Evolutionary conservation across 2,797 vertebrate genomes (phyloP).

Genomic region (Betta splendens): DNA sequence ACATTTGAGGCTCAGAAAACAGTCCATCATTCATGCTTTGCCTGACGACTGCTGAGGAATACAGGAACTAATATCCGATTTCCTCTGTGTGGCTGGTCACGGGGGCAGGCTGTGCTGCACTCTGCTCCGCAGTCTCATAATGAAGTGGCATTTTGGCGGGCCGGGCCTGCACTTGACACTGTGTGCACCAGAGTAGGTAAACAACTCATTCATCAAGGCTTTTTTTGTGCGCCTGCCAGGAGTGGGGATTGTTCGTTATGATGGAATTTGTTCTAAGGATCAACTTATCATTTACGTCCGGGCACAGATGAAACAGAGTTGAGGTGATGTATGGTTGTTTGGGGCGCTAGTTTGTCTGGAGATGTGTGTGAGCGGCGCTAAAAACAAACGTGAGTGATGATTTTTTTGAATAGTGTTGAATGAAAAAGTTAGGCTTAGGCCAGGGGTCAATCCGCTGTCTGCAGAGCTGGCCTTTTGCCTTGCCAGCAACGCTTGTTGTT

Average conservation of each 20-base stretch:
- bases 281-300: slow-evolving; percentile 70
- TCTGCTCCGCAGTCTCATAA: slow-evolving; percentile 63
- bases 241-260: slow-evolving; percentile 68
- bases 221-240: slow-evolving; percentile 69
- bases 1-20: slow-evolving; percentile 24
- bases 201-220: slow-evolving; percentile 73
- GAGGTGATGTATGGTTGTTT: slow-evolving; percentile 56
- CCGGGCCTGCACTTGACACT: slow-evolving; percentile 54
- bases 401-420: slow-evolving; percentile 44
- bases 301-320: slow-evolving; percentile 58
- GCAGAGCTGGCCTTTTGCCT: slow-evolving; percentile 36
- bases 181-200: slow-evolving; percentile 64
- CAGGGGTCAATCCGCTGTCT: slow-evolving; percentile 40
- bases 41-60: slow-evolving; percentile 30
- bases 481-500: slow-evolving; percentile 36
- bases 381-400: slow-evolving; percentile 52
- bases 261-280: slow-evolving; percentile 74
- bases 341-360: slow-evolving; percentile 44
- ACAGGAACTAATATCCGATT: slow-evolving; percentile 46
- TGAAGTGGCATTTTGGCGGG: slow-evolving; percentile 74
- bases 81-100: slow-evolving; percentile 44
- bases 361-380: slow-evolving; percentile 6
- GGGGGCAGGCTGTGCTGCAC: slow-evolving; percentile 44
- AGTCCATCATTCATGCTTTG: slow-evolving; percentile 22
- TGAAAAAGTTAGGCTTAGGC: slow-evolving; percentile 40